Evolutionary conservation across 1,140 invertebrate genomes (phyloP).

Genomic region (Pararge aegeria): DNA sequence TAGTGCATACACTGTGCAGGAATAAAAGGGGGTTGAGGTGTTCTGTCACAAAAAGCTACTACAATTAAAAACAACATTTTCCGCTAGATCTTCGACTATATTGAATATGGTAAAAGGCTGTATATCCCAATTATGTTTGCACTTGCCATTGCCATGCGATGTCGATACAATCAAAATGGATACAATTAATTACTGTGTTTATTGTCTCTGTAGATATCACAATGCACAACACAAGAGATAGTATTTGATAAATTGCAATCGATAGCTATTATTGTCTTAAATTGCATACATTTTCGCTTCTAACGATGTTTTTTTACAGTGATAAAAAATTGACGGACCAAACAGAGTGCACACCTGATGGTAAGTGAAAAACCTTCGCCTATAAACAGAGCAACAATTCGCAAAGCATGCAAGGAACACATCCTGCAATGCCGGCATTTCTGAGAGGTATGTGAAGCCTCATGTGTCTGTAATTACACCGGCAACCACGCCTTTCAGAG

Average conservation of each 20-base stretch:
- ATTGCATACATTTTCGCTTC: not conserved
- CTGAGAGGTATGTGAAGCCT: too few species aligned
- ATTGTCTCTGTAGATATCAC: constrained; percentile 16
- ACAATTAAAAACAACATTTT: not conserved
- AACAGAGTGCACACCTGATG: too few species aligned
- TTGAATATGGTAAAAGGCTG: constrained; percentile 12
- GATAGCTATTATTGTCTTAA: not conserved
- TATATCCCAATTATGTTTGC: constrained; percentile 20
- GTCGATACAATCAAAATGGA: constrained; percentile 6
- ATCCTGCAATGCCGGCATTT: too few species aligned
- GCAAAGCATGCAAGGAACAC: too few species aligned
- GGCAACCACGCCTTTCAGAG: too few species aligned
- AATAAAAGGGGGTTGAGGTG: too few species aligned
- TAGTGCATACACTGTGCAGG: too few species aligned
- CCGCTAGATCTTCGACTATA: not conserved
- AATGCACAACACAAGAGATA: constrained; percentile 11
- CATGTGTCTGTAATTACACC: too few species aligned
- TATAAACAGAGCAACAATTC: too few species aligned
- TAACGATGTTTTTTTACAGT: too few species aligned
- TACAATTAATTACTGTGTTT: constrained; percentile 29
- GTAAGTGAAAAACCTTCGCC: too few species aligned
- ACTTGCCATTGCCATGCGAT: constrained; percentile 18
- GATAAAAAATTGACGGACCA: too few species aligned
- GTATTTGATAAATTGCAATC: constrained; percentile 3
- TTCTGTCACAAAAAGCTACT: not conserved